A percentile compares a stretch with the other conserved stretches of the same genome.
Conservation (phyloP, 2,113 vertebrate species). For the Mungos mungo region DNA sequence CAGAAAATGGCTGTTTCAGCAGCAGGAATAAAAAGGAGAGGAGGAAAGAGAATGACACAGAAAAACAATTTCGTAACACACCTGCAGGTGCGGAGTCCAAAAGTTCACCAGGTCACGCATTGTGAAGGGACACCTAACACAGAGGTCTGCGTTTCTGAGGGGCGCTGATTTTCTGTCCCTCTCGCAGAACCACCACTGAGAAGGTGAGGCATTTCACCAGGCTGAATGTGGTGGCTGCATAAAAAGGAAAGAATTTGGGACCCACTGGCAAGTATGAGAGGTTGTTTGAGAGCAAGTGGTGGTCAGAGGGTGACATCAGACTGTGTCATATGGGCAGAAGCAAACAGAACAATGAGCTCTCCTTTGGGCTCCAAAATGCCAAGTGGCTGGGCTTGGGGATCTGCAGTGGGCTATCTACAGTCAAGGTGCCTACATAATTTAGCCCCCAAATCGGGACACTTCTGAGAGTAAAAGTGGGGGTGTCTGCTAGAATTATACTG, state of each 20-base stretch:
- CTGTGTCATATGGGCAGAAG: not conserved
- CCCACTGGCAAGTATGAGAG: constrained; percentile 50
- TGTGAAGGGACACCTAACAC: not conserved
- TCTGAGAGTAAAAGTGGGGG: not conserved
- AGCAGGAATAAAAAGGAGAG: constrained; percentile 12
- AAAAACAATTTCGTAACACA: not conserved
- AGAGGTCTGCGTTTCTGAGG: not conserved
- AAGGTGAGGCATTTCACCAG: constrained; percentile 22
- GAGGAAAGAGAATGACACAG: not conserved
- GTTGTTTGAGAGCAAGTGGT: constrained; percentile 21
- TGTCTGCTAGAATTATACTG: not conserved
- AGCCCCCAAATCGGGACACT: not conserved
- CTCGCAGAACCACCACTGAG: not conserved
- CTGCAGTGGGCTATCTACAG: not conserved
- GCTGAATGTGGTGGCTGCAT: not conserved
- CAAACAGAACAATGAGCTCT: not conserved
- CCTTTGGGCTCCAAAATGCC: constrained; percentile 29
- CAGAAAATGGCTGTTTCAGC: not conserved
- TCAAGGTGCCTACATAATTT: not conserved
- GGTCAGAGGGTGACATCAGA: constrained; percentile 53
- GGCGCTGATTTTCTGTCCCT: not conserved
- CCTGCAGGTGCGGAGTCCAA: not conserved
- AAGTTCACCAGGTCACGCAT: not conserved
- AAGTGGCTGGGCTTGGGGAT: not conserved
- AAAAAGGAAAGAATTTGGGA: constrained; percentile 15